These are phyloP conservation scores for Babylonia areolata DNA, from an alignment of 1,140 invertebrate species.

Conservation along the genomic window DNA sequence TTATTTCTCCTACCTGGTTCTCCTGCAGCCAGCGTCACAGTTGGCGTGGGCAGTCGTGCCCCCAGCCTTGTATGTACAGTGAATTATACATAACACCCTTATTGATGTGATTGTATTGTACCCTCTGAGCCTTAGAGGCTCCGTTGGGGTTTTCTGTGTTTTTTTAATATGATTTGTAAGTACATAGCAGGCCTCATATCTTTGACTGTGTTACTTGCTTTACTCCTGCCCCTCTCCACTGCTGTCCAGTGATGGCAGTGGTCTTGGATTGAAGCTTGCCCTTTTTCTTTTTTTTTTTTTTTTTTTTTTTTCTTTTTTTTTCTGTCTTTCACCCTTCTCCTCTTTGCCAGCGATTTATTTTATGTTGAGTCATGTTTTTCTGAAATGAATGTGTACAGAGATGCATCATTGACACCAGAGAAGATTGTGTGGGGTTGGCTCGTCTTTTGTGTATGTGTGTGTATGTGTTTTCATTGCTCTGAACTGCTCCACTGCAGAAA, in stretches of 20 bases:
- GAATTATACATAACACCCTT: neutral
- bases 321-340: neutral
- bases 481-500: neutral
- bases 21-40: neutral
- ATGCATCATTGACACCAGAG: neutral
- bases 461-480: neutral
- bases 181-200: slow-evolving; percentile 15
- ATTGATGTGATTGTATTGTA: slow-evolving; percentile 31
- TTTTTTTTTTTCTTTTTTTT: neutral
- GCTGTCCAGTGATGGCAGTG: neutral
- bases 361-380: too few relatives aligned
- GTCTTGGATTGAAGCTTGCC: neutral
- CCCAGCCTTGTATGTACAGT: neutral
- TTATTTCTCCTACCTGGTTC: neutral
- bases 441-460: neutral
- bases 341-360: neutral
- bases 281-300: neutral
- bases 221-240: too few relatives aligned
- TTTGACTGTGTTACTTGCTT: neutral
- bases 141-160: neutral
- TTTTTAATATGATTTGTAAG: neutral
- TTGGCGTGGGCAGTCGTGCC: neutral
- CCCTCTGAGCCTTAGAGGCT: slow-evolving; percentile 12
- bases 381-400: neutral
- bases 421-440: neutral